Conservation (phyloP, 2,113 vertebrate genomes). For the Brachyhypopomus gauderio region DNA sequence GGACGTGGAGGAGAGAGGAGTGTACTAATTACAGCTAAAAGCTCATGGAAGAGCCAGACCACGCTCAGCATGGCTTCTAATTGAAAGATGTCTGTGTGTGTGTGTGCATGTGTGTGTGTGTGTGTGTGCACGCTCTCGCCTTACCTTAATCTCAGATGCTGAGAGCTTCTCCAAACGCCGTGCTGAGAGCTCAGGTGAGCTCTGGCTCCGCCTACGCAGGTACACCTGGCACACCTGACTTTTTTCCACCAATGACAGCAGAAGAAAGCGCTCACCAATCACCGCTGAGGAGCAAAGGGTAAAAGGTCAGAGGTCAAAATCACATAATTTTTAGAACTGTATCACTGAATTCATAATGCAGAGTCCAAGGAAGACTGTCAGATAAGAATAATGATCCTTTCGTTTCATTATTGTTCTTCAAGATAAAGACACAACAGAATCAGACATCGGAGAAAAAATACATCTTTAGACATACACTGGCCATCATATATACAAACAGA, state of each 20-base stretch:
- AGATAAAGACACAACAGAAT: no score
- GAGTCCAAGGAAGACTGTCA: no score
- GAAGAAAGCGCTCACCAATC: slow-evolving; percentile 86
- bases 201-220: slow-evolving; percentile 81
- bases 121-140: slow-evolving; percentile 16
- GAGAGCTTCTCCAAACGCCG: slow-evolving; percentile 86
- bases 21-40: slow-evolving; percentile 48
- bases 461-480: no score
- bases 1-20: slow-evolving; percentile 28
- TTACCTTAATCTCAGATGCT: slow-evolving; percentile 86
- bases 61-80: slow-evolving; percentile 41
- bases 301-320: slow-evolving; percentile 21
- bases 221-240: slow-evolving; percentile 88
- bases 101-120: slow-evolving; percentile 33
- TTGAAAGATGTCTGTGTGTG: slow-evolving; percentile 32
- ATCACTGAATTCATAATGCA: background rate
- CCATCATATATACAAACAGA: no score
- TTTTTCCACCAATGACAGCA: slow-evolving; percentile 88
- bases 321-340: background rate
- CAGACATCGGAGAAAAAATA: no score
- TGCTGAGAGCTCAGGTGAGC: slow-evolving; percentile 74
- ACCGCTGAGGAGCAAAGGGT: slow-evolving; percentile 72
- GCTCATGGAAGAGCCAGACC: slow-evolving; percentile 44
- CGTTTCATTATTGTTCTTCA: no score
- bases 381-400: no score